Evolutionary conservation across 1,140 invertebrate genomes (phyloP).

Genomic region (Drosophila nigrodunni): DNA sequence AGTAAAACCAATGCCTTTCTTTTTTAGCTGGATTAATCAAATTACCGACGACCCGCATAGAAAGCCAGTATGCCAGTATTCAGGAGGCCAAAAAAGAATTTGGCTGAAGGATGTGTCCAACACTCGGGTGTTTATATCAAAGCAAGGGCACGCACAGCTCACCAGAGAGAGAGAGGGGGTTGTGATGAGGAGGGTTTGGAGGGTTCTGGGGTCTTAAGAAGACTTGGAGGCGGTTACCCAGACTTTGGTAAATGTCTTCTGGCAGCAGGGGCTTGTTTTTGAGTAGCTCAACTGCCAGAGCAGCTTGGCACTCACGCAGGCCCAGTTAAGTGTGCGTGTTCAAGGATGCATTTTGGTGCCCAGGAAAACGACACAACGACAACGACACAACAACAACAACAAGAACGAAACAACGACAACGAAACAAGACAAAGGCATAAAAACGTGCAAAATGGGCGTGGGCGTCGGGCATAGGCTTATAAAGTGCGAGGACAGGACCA

Average conservation of each 20-base stretch:
- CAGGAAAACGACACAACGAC: slow-evolving; percentile 56
- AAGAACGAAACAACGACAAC: slow-evolving; percentile 63
- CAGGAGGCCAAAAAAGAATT: not conserved
- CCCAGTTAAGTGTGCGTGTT: slow-evolving; percentile 82
- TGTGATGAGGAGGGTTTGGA: not conserved
- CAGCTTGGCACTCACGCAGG: slow-evolving; percentile 59
- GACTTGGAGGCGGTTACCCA: slow-evolving; percentile 35
- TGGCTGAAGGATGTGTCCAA: slow-evolving; percentile 10
- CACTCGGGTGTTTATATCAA: slow-evolving; percentile 55
- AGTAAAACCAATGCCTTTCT: slow-evolving; percentile 36
- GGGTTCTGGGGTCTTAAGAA: slow-evolving; percentile 19
- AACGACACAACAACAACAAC: slow-evolving; percentile 34
- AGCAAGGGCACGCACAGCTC: slow-evolving; percentile 74
- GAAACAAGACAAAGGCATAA: slow-evolving; percentile 81
- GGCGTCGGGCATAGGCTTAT: slow-evolving; percentile 65
- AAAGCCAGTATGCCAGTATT: slow-evolving; percentile 39
- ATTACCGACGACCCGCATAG: slow-evolving; percentile 76
- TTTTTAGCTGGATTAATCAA: slow-evolving; percentile 72
- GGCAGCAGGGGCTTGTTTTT: slow-evolving; percentile 25
- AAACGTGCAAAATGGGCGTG: slow-evolving; percentile 74
- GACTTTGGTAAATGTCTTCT: slow-evolving; percentile 27
- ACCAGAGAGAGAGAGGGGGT: not conserved
- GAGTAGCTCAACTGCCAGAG: slow-evolving; percentile 55
- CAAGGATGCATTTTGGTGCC: slow-evolving; percentile 81
- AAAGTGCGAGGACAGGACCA: slow-evolving; percentile 70